Evolutionary conservation across 2,888 invertebrate genomes (phyloP), one percentile per base, ranked within the genome.

Genomic region (Operophtera brumata): DNA sequence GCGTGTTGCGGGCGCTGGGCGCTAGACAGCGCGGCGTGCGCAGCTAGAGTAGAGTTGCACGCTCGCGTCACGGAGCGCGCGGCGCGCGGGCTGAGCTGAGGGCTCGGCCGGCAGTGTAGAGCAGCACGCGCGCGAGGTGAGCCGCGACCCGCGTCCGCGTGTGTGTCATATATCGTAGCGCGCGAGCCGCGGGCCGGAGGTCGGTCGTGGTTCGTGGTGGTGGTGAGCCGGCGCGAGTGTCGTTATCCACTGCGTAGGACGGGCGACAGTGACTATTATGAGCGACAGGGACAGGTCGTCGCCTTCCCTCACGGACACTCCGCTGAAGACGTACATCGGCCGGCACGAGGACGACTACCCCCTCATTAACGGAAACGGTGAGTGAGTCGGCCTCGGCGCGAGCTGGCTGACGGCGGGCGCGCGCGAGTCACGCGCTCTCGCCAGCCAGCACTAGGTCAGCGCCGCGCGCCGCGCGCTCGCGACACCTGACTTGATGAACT

Each of bases 251-350:
- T 46, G 37, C 53, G 64, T 62, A 74, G n/a, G n/a, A n/a, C 78
- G 82, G 82, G 86, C 78, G 78, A 61, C 83, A 86, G 89, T 89
- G 89, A 91, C 92, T 93, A 94, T 93, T 92, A 96, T 96, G 96
- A 95, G 95, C 92, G 95, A 95, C 93, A 95, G 95, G 93, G 95
- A 95, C 93, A 94, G 95, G 91, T 94, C 93, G 90, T 96, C 95
- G 92, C 95, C 95, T 89, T 95, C 94, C 92, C 93, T 96, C 89
- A 93, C 95, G 92, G 95, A 96, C 93, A 94, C 94, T 92, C 95
- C 95, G 91, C 92, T 94, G 84, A 95, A 96, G 93, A 95, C 95
- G 78, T 94, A 95, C 91, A 94, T 96, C 86, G 94, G 94, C 87
- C 94, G 95, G 85, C 94, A 95, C 85, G 94, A 94, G 91, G 94